These are phyloP conservation scores for Nothura maculosa DNA, from an alignment of 2,797 vertebrate genomes.

Conservation along the genomic window DNA sequence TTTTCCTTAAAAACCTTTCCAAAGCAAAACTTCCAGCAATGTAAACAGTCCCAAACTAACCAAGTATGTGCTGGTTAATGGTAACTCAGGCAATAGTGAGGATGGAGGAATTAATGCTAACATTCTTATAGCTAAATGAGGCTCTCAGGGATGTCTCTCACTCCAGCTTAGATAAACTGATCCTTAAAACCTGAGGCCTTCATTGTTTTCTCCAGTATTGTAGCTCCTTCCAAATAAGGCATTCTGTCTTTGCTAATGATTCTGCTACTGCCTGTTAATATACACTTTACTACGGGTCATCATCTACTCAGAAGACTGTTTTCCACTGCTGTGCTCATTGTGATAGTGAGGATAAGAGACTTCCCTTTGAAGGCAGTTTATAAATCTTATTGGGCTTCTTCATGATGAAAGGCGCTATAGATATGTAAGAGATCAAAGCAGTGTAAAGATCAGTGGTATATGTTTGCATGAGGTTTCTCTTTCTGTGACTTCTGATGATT, in stretches of 20 bases:
- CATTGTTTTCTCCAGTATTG: neutral
- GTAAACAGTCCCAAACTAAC: neutral
- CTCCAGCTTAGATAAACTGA: neutral
- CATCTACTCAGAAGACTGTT: neutral
- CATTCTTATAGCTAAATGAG: neutral
- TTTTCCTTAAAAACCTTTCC: neutral
- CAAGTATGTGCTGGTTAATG: neutral
- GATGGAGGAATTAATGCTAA: neutral
- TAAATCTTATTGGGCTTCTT: constrained; percentile 62
- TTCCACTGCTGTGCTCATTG: constrained; percentile 4
- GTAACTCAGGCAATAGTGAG: neutral
- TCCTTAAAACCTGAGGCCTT: neutral
- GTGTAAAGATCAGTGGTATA: constrained; percentile 67
- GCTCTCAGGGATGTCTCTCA: neutral
- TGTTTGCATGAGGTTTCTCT: constrained; percentile 71
- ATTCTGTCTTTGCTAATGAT: neutral
- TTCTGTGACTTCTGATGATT: constrained; percentile 61
- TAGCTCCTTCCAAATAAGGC: neutral
- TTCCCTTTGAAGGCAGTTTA: constrained; percentile 68
- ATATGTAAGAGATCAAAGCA: constrained; percentile 70
- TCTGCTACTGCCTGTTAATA: neutral
- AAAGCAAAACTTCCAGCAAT: neutral
- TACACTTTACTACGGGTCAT: neutral
- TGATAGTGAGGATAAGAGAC: constrained; percentile 5
- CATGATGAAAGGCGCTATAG: constrained; percentile 70